Evolutionary conservation across 2,888 invertebrate species (phyloP), one percentile per base, ranked within the genome.

Genomic region (Sylvicola fuscatus): DNA sequence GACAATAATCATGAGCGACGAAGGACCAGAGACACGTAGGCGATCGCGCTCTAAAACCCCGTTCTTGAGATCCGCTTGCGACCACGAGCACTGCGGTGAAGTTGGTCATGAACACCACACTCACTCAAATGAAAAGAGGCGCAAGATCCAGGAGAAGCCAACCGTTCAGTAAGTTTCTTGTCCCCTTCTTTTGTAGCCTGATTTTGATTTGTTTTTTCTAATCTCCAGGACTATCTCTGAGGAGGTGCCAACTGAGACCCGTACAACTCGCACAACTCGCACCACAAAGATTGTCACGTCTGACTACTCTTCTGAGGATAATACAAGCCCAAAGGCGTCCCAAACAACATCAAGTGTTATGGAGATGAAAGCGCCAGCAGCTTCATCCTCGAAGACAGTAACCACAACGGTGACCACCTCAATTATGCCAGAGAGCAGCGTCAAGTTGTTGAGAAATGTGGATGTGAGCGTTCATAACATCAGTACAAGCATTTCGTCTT

Each of bases 31-130:
- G 57, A 65, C 72, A 52, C 61, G 74, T 56, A 69, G 72, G 54
- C 68, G 74, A 60, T 75, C 75, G 46, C 67, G 75, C 45, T 76
- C 76, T 27, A 72, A 68, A 50, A 75, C 76, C 47, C 75, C 76
- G 42, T 71, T 72, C 49, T 53, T 68, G 45, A 60, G 65, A 42
- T 68, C 68, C 37, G 64, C 58, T 46, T 64, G 68, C 47, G 69
- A 72, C 51, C 64, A 57, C 43, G 70, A 70, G 50, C 60, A 58
- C 43, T 70, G 69, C 49, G 50, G 56, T 15, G 64, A 65, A 41
- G 54, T 53, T 32, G 32, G 14, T 12, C 67, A 61, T 21, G 66
- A 66, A 32, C 67, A 67, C 43, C 21, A 21, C 8, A 21, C 21
- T 6, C 21, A 21, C 21, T 21, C 21, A 21, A 21, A 21, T 21